phyloP scores from a whole-genome alignment of 2,888 invertebrate species.

The Zaprionus bogoriensis region DNA sequence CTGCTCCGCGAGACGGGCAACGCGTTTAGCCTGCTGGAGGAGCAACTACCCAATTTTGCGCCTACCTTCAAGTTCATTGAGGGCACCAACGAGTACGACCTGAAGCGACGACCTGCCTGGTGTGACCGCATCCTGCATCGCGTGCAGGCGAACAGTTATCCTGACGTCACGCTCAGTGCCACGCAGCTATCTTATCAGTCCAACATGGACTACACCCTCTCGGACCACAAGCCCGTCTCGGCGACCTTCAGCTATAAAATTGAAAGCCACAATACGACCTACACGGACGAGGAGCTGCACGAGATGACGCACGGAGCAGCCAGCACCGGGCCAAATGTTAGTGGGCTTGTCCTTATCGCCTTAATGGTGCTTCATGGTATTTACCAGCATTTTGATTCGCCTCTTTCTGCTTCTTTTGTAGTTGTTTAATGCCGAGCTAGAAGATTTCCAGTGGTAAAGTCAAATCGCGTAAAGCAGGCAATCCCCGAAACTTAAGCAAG shows the following conservation, averaged over 20 bases:
- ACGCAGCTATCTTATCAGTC: slow-evolving; percentile 90
- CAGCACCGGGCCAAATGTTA: slow-evolving; percentile 62
- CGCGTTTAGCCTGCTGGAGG: slow-evolving; percentile 92
- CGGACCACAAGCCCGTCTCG: slow-evolving; percentile 97
- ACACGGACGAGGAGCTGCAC: slow-evolving; percentile 70
- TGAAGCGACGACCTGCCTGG: slow-evolving; percentile 96
- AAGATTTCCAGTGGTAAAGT: slow-evolving; percentile 54
- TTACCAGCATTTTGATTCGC: slow-evolving; percentile 48
- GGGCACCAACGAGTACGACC: slow-evolving; percentile 89
- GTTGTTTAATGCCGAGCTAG: slow-evolving; percentile 68
- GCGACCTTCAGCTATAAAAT: slow-evolving; percentile 86
- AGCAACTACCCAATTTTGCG: slow-evolving; percentile 89
- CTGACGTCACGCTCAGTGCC: slow-evolving; percentile 89
- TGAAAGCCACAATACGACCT: slow-evolving; percentile 52
- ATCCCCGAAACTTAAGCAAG: slow-evolving; percentile 7
- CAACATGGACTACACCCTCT: slow-evolving; percentile 89
- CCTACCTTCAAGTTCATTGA: slow-evolving; percentile 94
- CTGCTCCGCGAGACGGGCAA: slow-evolving; percentile 88
- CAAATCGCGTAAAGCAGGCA: slow-evolving; percentile 22
- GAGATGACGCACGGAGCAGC: slow-evolving; percentile 73
- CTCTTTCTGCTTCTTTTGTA: slow-evolving; percentile 59
- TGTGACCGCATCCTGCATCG: slow-evolving; percentile 95
- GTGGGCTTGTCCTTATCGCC: slow-evolving; percentile 57
- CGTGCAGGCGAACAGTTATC: slow-evolving; percentile 91
- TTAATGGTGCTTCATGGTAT: slow-evolving; percentile 33